Conservation (phyloP, 2,888 invertebrate species). For the Syrphus vitripennis region DNA sequence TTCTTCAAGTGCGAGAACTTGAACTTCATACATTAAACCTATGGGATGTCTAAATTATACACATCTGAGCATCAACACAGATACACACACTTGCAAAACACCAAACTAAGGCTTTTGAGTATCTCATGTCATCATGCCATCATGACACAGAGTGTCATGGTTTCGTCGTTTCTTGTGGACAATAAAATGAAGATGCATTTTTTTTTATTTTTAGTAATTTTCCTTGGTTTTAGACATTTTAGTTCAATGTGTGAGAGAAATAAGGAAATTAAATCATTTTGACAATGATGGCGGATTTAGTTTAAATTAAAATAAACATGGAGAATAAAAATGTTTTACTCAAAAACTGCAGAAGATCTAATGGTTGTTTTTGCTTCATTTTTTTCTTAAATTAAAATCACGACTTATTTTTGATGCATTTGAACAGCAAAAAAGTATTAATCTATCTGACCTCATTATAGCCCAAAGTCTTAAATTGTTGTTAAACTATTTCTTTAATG, state of each 20-base stretch:
- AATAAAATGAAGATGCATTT: slow-evolving; percentile 40
- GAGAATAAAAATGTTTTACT: neutral
- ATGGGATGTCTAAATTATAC: slow-evolving; percentile 12
- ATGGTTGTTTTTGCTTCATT: neutral
- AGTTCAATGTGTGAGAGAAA: slow-evolving; percentile 15
- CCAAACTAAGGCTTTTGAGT: slow-evolving; percentile 20
- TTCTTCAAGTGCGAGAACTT: slow-evolving; percentile 20
- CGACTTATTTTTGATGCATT: neutral
- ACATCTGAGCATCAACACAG: neutral
- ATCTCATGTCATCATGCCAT: slow-evolving; percentile 58
- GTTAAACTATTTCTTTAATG: slow-evolving; percentile 28
- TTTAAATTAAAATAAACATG: neutral
- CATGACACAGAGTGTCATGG: slow-evolving; percentile 44
- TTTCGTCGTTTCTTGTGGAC: neutral
- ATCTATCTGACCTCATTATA: slow-evolving; percentile 16
- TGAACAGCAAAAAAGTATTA: neutral
- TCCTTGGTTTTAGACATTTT: neutral
- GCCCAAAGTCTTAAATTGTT: neutral
- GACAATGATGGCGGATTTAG: slow-evolving; percentile 11
- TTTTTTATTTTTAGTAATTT: neutral
- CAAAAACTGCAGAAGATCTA: neutral
- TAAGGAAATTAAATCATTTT: neutral
- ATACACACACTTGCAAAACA: neutral
- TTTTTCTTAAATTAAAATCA: slow-evolving; percentile 11
- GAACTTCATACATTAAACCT: neutral